phyloP scores from a whole-genome alignment of 2,797 vertebrate genomes.

The Acipenser oxyrinchus region DNA sequence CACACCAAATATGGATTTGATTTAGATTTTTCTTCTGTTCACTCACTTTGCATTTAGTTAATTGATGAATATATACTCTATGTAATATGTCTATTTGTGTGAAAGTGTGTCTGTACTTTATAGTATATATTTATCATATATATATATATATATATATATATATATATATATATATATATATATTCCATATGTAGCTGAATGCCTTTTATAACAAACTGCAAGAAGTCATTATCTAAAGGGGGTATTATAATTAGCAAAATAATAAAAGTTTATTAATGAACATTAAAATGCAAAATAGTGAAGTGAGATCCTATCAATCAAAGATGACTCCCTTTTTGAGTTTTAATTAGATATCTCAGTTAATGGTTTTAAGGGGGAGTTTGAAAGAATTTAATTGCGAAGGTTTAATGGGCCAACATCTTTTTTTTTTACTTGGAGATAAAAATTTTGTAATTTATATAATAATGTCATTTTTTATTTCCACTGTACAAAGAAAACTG shows the following conservation, averaged over 20 bases:
- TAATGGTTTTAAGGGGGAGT: slow-evolving; percentile 92
- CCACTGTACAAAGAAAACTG: slow-evolving; percentile 46
- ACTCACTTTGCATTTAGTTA: no score
- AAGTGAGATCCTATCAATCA: slow-evolving; percentile 87
- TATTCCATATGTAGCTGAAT: slow-evolving; percentile 47
- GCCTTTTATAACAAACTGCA: slow-evolving; percentile 49
- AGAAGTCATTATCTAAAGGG: slow-evolving; percentile 73
- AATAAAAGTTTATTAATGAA: slow-evolving; percentile 99
- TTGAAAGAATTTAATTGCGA: slow-evolving; percentile 88
- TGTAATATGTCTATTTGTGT: no score
- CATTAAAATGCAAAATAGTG: slow-evolving; percentile 97
- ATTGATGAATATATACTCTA: no score
- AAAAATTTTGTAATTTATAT: slow-evolving; percentile 52
- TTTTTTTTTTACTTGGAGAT: slow-evolving; percentile 58
- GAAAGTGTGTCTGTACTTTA: no score
- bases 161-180: not conserved
- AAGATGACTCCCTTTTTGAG: slow-evolving; percentile 90
- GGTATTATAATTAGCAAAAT: slow-evolving; percentile 97
- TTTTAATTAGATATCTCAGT: slow-evolving; percentile 97
- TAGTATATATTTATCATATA: no score
- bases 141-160: no score
- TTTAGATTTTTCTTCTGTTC: no score
- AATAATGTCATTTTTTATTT: slow-evolving; percentile 55
- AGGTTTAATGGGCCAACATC: slow-evolving; percentile 87
- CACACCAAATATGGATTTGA: no score